Conservation (phyloP, 2,797 vertebrate species). For the Euthynnus affinis region DNA sequence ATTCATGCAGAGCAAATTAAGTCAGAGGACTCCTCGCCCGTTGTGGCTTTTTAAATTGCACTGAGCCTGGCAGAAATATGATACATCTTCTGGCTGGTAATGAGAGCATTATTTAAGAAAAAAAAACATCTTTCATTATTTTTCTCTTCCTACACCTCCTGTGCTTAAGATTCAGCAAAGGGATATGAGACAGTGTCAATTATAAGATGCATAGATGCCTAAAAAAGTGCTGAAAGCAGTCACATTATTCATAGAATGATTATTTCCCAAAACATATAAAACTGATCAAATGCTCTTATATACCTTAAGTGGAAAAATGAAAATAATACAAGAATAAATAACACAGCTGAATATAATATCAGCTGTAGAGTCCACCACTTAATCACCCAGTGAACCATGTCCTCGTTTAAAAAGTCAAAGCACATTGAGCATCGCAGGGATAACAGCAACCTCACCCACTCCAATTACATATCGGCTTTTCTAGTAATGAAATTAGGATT, state of each 20-base stretch:
- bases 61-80: slow-evolving; percentile 47
- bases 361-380: not conserved
- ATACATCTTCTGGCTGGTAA: slow-evolving; percentile 54
- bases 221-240: slow-evolving; percentile 19
- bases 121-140: slow-evolving; percentile 56
- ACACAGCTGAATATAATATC: not conserved
- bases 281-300: slow-evolving; percentile 16
- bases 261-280: slow-evolving; percentile 4
- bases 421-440: not conserved
- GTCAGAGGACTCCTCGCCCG: slow-evolving; percentile 54
- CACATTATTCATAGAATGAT: slow-evolving; percentile 17
- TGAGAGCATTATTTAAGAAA: slow-evolving; percentile 56
- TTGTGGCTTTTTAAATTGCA: slow-evolving; percentile 61
- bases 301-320: slow-evolving; percentile 2
- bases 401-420: not conserved
- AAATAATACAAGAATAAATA: slow-evolving; percentile 1
- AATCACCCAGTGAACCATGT: not conserved
- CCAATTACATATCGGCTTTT: not conserved
- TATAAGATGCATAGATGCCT: slow-evolving; percentile 23
- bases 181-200: slow-evolving; percentile 8
- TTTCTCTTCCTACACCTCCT: slow-evolving; percentile 39
- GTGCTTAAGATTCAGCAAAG: slow-evolving; percentile 47
- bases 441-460: not conserved
- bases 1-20: slow-evolving; percentile 71
- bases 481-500: not conserved